phyloP scores from a whole-genome alignment of 1,140 invertebrate species.

The Neuroterus valhalla region DNA sequence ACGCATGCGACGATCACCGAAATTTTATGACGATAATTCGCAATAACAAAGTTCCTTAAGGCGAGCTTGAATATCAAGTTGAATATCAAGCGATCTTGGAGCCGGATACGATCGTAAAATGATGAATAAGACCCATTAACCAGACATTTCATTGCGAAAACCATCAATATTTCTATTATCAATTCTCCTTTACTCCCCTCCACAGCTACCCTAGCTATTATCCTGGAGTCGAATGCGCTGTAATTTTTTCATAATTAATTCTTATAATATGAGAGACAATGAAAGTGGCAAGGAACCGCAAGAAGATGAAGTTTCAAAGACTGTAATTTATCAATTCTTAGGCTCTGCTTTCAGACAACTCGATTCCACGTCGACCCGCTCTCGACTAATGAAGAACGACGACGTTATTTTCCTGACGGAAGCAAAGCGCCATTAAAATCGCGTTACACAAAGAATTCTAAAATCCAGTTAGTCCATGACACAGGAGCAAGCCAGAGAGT shows the following conservation, averaged over 20 bases:
- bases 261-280: background rate
- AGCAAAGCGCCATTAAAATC: conserved; percentile 40
- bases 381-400: conserved; percentile 41
- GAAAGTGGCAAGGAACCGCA: background rate
- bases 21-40: conserved; percentile 57
- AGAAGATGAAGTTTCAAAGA: background rate
- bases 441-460: conserved; percentile 24
- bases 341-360: conserved; percentile 7
- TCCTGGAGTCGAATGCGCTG: background rate
- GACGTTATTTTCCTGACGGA: conserved; percentile 40
- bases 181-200: conserved; percentile 42
- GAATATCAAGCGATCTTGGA: conserved; percentile 40
- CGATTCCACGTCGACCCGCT: conserved; percentile 14
- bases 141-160: conserved; percentile 10
- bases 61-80: conserved; percentile 38
- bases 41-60: conserved; percentile 55
- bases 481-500: background rate
- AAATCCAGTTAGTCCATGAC: conserved; percentile 3
- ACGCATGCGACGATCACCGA: conserved; percentile 41
- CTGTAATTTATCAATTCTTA: background rate
- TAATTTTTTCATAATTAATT: too few species aligned
- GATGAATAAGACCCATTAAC: conserved; percentile 54
- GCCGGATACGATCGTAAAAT: conserved; percentile 49
- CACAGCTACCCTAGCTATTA: background rate
- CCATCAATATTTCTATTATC: conserved; percentile 40